Evolutionary conservation across 2,888 invertebrate genomes (phyloP).

Genomic region (Drosophila meridiana): DNA sequence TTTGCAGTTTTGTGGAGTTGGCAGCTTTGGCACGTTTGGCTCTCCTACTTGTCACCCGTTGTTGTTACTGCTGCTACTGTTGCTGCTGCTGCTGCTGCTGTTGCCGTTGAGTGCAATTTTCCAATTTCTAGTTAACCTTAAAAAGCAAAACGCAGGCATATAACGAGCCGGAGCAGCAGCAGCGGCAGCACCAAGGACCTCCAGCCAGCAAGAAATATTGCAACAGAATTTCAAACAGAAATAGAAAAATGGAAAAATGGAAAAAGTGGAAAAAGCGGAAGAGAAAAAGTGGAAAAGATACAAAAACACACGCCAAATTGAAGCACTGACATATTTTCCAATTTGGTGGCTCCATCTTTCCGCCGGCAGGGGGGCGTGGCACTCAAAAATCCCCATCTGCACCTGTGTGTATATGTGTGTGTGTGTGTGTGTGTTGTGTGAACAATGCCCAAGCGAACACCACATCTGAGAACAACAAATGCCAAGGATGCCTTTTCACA

Average conservation of each 20-base stretch:
- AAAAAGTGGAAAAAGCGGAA: constrained; percentile 33
- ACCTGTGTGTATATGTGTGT: constrained; percentile 22
- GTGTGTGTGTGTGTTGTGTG: constrained; percentile 12
- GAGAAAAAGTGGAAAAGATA: constrained; percentile 36
- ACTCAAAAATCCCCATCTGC: background rate
- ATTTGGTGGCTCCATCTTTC: constrained; percentile 54
- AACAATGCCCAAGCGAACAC: constrained; percentile 45
- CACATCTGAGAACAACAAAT: constrained; percentile 13
- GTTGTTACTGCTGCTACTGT: constrained; percentile 11
- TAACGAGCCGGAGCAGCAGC: constrained; percentile 43
- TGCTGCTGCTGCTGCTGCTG: constrained; percentile 7
- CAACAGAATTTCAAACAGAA: constrained; percentile 54
- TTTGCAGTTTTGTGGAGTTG: constrained; percentile 34
- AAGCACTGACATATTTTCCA: constrained; percentile 78
- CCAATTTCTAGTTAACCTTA: constrained; percentile 74
- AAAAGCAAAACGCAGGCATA: constrained; percentile 56
- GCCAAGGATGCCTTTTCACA: constrained; percentile 44
- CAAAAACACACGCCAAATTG: constrained; percentile 57
- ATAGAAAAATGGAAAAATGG: constrained; percentile 14
- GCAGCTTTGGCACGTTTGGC: constrained; percentile 67
- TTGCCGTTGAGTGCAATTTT: constrained; percentile 66
- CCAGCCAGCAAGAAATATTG: constrained; percentile 59
- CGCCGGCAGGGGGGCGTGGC: background rate
- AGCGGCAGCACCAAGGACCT: background rate
- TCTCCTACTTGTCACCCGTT: constrained; percentile 29